A percentile compares a stretch with the other conserved stretches of the same genome.
These are phyloP conservation scores for Phymorhynchus buccinoides DNA, from an alignment of 1,140 invertebrate genomes.

Conservation along the genomic window DNA sequence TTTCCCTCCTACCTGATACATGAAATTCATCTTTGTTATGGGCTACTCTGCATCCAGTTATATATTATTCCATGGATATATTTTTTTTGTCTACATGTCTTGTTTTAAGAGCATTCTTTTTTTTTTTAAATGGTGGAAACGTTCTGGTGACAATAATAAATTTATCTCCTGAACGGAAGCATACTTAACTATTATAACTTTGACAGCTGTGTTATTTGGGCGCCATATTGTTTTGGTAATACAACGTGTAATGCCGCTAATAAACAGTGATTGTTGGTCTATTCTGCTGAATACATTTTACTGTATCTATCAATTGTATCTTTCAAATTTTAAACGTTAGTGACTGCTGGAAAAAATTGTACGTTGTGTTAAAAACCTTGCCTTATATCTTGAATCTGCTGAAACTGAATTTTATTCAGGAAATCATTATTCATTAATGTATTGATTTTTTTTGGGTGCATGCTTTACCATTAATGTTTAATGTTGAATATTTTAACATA, in stretches of 20 bases:
- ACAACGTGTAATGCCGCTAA: not conserved
- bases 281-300: not conserved
- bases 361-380: not conserved
- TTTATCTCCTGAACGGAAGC: no score
- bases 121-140: no score
- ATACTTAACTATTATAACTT: no score
- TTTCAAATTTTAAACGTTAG: not conserved
- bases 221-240: not conserved
- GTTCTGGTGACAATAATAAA: no score
- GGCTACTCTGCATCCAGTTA: no score
- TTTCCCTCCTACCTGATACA: no score
- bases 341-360: not conserved
- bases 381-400: not conserved
- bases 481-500: not conserved
- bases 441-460: not conserved
- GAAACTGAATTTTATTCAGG: no score
- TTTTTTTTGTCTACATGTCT: no score
- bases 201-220: not conserved
- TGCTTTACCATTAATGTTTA: not conserved
- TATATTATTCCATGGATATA: no score
- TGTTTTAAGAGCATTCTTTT: no score
- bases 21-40: no score
- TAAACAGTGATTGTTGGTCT: not conserved
- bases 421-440: no score
- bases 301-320: not conserved